These are phyloP conservation scores for Stenichneumon culpator DNA, from an alignment of 2,888 invertebrate species.

Conservation along the genomic window DNA sequence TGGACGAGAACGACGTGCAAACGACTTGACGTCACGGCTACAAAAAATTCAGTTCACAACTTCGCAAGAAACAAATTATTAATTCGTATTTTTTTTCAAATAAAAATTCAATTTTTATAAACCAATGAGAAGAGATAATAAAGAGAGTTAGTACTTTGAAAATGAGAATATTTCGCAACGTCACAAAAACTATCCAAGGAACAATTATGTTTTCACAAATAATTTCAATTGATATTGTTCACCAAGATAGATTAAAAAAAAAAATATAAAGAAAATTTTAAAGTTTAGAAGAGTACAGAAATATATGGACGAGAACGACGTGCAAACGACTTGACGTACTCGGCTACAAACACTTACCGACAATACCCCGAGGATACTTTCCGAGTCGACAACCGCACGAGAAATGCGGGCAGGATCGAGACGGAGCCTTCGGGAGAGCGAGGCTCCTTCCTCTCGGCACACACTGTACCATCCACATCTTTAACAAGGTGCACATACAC, in stretches of 20 bases:
- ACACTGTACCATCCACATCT: conserved; percentile 47
- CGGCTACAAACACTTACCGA: conserved; percentile 79
- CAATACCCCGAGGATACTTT: conserved; percentile 83
- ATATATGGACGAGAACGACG: conserved; percentile 12
- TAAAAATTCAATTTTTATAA: background rate
- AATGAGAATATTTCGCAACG: background rate
- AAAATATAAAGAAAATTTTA: background rate
- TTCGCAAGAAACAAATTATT: background rate
- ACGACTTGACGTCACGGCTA: background rate
- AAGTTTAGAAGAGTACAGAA: background rate
- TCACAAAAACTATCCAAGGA: background rate
- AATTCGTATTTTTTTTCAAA: background rate
- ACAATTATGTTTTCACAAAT: background rate
- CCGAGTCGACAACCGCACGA: conserved; percentile 85
- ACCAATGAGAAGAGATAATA: background rate
- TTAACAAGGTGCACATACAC: conserved; percentile 12
- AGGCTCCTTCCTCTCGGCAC: conserved; percentile 60
- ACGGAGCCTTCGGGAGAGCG: conserved; percentile 79
- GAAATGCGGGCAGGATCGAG: conserved; percentile 83
- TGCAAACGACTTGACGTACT: conserved; percentile 1
- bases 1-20: conserved; percentile 20
- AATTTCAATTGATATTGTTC: background rate
- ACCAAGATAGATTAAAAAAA: background rate
- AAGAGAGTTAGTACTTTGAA: background rate
- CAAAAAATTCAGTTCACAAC: conserved; percentile 10